These are phyloP conservation scores for rabbit (Oryctolagus cuniculus) DNA, from an alignment of 2,113 vertebrate genomes.

Conservation along the genomic window mOryCun1.1 NC_091448.1:37313501-37314000, in stretches of 20 bases:
- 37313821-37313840: constrained; percentile 43
- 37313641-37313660: constrained; percentile 97
- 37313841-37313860: background rate
- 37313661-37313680: constrained; percentile 96
- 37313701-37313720: constrained; percentile 95
- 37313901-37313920: constrained; percentile 10
- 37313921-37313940: constrained; percentile 25
- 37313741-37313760: constrained; percentile 96
- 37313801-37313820: constrained; percentile 32
- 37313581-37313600: constrained; percentile 94
- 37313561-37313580: constrained; percentile 96
- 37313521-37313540: constrained; percentile 94
- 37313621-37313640: constrained; percentile 97
- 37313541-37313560: constrained; percentile 94
- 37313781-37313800: constrained; percentile 87
- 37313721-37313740: constrained; percentile 94
- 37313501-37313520: background rate
- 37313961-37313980: background rate
- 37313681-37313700: constrained; percentile 95
- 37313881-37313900: constrained; percentile 36
- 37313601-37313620: constrained; percentile 96
- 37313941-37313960: constrained; percentile 45
- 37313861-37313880: background rate
- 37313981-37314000: constrained; percentile 1
- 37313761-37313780: constrained; percentile 97